phyloP scores from a whole-genome alignment of 2,888 invertebrate species.

The Caenorhabditis parvicauda region DNA sequence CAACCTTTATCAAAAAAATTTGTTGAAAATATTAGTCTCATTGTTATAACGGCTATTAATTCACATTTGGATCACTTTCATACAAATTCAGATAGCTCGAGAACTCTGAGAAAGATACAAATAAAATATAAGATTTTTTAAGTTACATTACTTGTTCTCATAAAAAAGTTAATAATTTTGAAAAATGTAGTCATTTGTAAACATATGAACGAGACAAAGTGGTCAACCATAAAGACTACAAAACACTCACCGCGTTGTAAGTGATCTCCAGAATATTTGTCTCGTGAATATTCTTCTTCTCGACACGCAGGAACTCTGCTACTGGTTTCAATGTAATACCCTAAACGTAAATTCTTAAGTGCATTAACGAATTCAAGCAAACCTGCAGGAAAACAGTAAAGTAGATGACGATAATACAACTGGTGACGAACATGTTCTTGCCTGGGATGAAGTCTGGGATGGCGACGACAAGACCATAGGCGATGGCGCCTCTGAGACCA shows the following conservation, averaged over 20 bases:
- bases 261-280: conserved; percentile 95
- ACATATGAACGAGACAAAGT: no score
- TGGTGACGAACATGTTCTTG: conserved; percentile 91
- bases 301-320: conserved; percentile 89
- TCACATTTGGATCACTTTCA: no score
- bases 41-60: no score
- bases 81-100: no score
- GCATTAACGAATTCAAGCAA: not conserved
- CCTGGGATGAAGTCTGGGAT: conserved; percentile 70
- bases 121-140: not conserved
- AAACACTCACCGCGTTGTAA: conserved; percentile 36
- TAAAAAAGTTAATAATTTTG: no score
- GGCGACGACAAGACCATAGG: conserved; percentile 74
- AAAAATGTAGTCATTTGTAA: no score
- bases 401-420: conserved; percentile 93
- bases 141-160: no score
- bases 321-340: conserved; percentile 97
- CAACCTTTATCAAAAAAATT: no score
- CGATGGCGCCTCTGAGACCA: conserved; percentile 91
- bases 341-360: conserved; percentile 65
- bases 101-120: not conserved
- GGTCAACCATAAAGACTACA: no score
- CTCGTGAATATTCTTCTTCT: conserved; percentile 82
- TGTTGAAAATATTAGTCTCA: no score
- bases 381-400: conserved; percentile 96